Evolutionary conservation across 1,140 invertebrate species (phyloP).

Genomic region (Halictus rubicundus): DNA sequence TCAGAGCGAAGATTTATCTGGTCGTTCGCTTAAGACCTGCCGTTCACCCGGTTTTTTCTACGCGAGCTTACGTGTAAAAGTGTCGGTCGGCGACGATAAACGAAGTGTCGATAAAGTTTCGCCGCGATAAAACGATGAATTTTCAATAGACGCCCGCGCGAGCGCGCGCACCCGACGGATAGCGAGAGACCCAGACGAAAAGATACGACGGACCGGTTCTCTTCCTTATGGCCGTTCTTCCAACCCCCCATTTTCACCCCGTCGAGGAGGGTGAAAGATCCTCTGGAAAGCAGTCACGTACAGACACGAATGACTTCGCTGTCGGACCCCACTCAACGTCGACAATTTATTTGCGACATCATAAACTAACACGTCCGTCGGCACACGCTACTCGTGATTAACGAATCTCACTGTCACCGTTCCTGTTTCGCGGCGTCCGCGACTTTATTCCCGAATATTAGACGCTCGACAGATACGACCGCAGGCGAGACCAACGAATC

Average conservation of each 20-base stretch:
- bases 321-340: slow-evolving; percentile 61
- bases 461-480: neutral
- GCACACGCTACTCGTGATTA: slow-evolving; percentile 70
- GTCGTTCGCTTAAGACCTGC: slow-evolving; percentile 18
- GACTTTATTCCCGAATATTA: slow-evolving; percentile 3
- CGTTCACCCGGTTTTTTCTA: neutral
- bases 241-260: slow-evolving; percentile 17
- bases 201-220: slow-evolving; percentile 17
- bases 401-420: slow-evolving; percentile 55
- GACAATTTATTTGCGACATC: slow-evolving; percentile 71
- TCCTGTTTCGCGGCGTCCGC: neutral
- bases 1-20: slow-evolving; percentile 7
- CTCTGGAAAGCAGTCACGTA: slow-evolving; percentile 70
- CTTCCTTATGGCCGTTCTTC: slow-evolving; percentile 45
- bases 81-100: slow-evolving; percentile 37
- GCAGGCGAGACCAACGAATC: too few species aligned
- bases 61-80: slow-evolving; percentile 1
- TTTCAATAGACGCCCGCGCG: slow-evolving; percentile 52
- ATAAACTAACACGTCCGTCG: slow-evolving; percentile 61
- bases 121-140: slow-evolving; percentile 56
- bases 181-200: slow-evolving; percentile 23
- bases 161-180: slow-evolving; percentile 8
- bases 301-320: slow-evolving; percentile 65
- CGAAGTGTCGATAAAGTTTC: slow-evolving; percentile 55
- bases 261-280: slow-evolving; percentile 44